These are phyloP conservation scores for Drosophila robusta DNA, from an alignment of 2,888 invertebrate species.

Conservation along the genomic window DNA sequence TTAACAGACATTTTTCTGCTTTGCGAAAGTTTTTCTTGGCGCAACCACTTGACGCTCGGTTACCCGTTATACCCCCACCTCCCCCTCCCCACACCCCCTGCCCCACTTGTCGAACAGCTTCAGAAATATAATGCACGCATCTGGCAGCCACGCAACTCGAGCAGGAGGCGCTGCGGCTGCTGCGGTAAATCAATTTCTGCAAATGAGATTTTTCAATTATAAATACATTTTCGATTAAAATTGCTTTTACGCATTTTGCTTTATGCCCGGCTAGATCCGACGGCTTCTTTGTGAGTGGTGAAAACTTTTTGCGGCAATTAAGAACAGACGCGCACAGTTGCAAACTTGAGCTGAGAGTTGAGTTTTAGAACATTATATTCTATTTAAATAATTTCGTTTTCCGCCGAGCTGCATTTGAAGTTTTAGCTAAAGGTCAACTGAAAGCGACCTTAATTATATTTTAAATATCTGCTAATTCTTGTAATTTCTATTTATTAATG, in stretches of 20 bases:
- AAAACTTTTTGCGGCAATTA: conserved; percentile 33
- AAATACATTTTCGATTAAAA: conserved; percentile 86
- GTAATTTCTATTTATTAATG: too few relatives aligned
- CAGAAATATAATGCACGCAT: conserved; percentile 76
- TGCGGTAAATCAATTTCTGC: conserved; percentile 84
- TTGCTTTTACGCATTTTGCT: conserved; percentile 83
- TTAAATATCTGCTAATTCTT: too few relatives aligned
- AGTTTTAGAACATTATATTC: conserved; percentile 21
- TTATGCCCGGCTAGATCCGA: conserved; percentile 33
- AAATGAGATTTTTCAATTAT: conserved; percentile 85
- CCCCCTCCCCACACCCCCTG: background rate
- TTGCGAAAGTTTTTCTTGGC: conserved; percentile 69
- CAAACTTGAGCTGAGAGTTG: conserved; percentile 13
- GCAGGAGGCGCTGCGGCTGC: conserved; percentile 66
- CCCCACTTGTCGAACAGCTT: conserved; percentile 19
- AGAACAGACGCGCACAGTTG: conserved; percentile 8
- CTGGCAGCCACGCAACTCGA: conserved; percentile 50
- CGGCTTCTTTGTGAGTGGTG: conserved; percentile 20
- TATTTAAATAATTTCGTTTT: background rate
- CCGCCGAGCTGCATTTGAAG: background rate
- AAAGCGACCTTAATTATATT: too few relatives aligned
- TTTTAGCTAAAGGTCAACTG: conserved; percentile 6
- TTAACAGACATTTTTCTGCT: conserved; percentile 72
- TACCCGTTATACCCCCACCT: conserved; percentile 21
- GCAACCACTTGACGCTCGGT: conserved; percentile 76